phyloP scores from a whole-genome alignment of 2,113 vertebrate species.

The Syngnathus scovelli region DNA sequence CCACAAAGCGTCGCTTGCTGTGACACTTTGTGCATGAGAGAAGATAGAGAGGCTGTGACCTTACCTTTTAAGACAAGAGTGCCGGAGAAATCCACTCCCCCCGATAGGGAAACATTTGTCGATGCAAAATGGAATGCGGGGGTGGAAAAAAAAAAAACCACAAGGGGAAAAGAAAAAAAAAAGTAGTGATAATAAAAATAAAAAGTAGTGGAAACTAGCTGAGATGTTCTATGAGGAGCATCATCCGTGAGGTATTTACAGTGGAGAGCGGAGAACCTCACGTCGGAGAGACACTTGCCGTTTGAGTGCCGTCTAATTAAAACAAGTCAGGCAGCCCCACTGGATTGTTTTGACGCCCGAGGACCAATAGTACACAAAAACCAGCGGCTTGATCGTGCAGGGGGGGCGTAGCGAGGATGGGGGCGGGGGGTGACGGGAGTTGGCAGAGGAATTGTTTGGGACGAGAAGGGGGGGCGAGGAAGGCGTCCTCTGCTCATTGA shows the following conservation, averaged over 20 bases:
- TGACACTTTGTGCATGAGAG: constrained; percentile 13
- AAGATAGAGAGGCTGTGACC: constrained; percentile 73
- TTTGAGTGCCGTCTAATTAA: constrained; percentile 93
- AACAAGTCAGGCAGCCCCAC: constrained; percentile 96
- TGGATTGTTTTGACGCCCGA: constrained; percentile 99
- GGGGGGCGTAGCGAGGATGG: constrained; percentile 47
- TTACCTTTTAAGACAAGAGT: constrained; percentile 89
- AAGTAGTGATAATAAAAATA: constrained; percentile 32
- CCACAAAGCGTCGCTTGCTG: constrained; percentile 35
- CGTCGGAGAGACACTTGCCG: constrained; percentile 90
- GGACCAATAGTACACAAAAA: constrained; percentile 94
- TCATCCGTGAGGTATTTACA: constrained; percentile 79
- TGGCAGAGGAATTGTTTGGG: constrained; percentile 51
- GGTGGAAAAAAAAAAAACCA: constrained; percentile 72
- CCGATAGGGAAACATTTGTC: constrained; percentile 90
- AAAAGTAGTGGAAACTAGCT: constrained; percentile 76
- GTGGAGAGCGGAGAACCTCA: constrained; percentile 82
- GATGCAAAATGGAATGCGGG: constrained; percentile 75
- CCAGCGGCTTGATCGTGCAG: constrained; percentile 65
- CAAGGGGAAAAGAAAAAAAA: constrained; percentile 10
- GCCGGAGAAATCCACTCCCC: constrained; percentile 85
- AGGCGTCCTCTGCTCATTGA: constrained; percentile 29
- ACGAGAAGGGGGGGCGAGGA: neutral
- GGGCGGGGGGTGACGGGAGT: constrained; percentile 53
- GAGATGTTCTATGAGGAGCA: neutral